Evolutionary conservation across 2,797 vertebrate species (phyloP), one percentile per base, ranked within the genome.

Genomic region (Numenius phaeopus): DNA sequence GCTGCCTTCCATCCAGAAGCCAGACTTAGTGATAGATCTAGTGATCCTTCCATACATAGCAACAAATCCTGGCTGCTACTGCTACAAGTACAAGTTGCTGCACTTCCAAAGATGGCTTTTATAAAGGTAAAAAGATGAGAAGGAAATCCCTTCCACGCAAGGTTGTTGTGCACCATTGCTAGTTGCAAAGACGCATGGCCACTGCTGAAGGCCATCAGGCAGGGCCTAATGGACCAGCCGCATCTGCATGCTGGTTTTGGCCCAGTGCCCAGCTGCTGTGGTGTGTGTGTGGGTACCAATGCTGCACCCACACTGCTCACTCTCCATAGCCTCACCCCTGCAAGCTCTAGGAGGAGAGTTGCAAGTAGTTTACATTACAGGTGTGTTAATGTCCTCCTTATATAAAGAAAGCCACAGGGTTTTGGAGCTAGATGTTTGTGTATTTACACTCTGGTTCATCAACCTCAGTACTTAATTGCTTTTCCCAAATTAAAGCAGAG

Each of bases 401-500:
- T 9, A 27, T 19, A 61, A 80, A 67, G 47, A 9, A 66, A 81
- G 27, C 24, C 61, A 67, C 11, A 44, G 23, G 18, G 24, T 18
- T 86, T 89, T 87, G 67, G 32, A 44, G 32, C 27, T 85, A 54
- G 67, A 52, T 86, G 24, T 78, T 90, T 85, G 49, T 81, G 47
- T 82, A 40, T 92, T 96, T 97, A 78, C 75, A 69, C 46, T 77
- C 59, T 62, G 34, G 76, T 81, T 92, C 94, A 94, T 65, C 92
- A 94, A 71, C 72, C 30, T 77, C 58, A 55, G 69, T 49, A 61
- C 55, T 87, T 95, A 96, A 95, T 94, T 96, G 89, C 79, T 95
- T 86, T 94, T 81, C 77, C 89, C 82, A 97, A 94, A 97, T 91
- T 94, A 89, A 91, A 87, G 76, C 79, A 75, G 85, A 89, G 83